Conservation (phyloP, 2,888 invertebrate species). For the Cataglyphis albicans region DNA sequence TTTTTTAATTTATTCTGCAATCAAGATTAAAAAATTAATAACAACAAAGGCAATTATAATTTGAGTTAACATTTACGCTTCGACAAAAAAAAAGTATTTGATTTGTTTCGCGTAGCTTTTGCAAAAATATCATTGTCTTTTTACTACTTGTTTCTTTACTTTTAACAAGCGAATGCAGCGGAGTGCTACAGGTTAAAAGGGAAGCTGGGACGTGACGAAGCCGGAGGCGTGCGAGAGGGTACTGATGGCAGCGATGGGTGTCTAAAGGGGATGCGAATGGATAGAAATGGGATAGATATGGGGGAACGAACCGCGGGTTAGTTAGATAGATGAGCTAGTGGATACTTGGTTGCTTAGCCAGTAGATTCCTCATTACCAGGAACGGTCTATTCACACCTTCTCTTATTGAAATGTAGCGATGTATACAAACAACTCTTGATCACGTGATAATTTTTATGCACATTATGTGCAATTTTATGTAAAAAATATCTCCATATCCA, state of each 20-base stretch:
- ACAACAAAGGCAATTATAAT: not conserved
- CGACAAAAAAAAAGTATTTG: not conserved
- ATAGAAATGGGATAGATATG: conserved; percentile 76
- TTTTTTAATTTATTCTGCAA: not conserved
- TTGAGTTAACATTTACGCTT: not conserved
- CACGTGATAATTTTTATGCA: not conserved
- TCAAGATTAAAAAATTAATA: not conserved
- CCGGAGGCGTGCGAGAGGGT: conserved; percentile 68
- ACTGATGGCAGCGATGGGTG: conserved; percentile 57
- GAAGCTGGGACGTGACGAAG: conserved; percentile 78
- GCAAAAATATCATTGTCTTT: not conserved
- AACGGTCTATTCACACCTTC: conserved; percentile 81
- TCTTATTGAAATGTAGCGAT: conserved; percentile 71
- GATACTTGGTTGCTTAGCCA: conserved; percentile 79
- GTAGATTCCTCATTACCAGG: conserved; percentile 81
- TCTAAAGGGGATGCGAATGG: conserved; percentile 69
- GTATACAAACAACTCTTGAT: conserved; percentile 70
- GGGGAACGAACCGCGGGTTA: conserved; percentile 75
- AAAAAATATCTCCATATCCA: not conserved
- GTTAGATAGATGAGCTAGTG: conserved; percentile 74
- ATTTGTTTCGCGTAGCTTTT: not conserved
- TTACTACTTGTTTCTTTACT: conserved; percentile 15
- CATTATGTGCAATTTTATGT: not conserved
- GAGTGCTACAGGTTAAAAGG: conserved; percentile 78
- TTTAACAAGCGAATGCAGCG: conserved; percentile 46